A percentile compares a stretch with the other conserved stretches of the same genome.
These are phyloP conservation scores for Hassar affinis DNA, from an alignment of 2,113 vertebrate species.

Conservation along the genomic window DNA sequence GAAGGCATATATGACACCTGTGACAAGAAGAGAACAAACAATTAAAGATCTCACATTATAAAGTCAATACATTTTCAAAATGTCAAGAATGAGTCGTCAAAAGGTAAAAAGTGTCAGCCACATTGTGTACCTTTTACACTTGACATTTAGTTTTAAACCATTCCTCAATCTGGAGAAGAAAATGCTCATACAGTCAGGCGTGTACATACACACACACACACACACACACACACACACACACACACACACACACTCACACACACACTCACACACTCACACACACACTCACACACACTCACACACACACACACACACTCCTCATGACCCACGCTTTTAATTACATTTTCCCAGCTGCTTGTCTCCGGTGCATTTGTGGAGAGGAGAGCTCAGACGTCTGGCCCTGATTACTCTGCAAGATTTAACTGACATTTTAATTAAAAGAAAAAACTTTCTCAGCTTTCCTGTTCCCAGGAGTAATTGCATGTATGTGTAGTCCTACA, in stretches of 20 bases:
- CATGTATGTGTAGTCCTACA: slow-evolving; percentile 25
- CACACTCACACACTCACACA: slow-evolving; percentile 41
- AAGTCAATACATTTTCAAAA: slow-evolving; percentile 63
- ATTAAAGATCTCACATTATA: slow-evolving; percentile 58
- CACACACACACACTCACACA: slow-evolving; percentile 38
- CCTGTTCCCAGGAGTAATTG: slow-evolving; percentile 68
- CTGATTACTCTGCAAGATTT: slow-evolving; percentile 77
- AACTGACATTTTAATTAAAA: slow-evolving; percentile 81
- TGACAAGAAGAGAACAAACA: slow-evolving; percentile 54
- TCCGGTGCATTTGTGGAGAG: slow-evolving; percentile 46
- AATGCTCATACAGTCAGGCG: slow-evolving; percentile 16
- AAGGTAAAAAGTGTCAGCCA: slow-evolving; percentile 66
- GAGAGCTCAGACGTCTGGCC: slow-evolving; percentile 58
- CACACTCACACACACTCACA: slow-evolving; percentile 54
- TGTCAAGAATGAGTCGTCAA: slow-evolving; percentile 60
- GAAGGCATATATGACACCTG: slow-evolving; percentile 92
- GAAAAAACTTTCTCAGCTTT: slow-evolving; percentile 68
- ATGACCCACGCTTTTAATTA: slow-evolving; percentile 63
- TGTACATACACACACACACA: slow-evolving; percentile 46
- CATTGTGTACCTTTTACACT: slow-evolving; percentile 57
- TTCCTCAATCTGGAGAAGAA: slow-evolving; percentile 53
- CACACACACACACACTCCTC: slow-evolving; percentile 8
- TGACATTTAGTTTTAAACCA: slow-evolving; percentile 66
- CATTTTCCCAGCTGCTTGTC: slow-evolving; percentile 55
- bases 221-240: slow-evolving; percentile 45